Conservation (phyloP, 2,797 vertebrate species). For the Neoniphon sammara region DNA sequence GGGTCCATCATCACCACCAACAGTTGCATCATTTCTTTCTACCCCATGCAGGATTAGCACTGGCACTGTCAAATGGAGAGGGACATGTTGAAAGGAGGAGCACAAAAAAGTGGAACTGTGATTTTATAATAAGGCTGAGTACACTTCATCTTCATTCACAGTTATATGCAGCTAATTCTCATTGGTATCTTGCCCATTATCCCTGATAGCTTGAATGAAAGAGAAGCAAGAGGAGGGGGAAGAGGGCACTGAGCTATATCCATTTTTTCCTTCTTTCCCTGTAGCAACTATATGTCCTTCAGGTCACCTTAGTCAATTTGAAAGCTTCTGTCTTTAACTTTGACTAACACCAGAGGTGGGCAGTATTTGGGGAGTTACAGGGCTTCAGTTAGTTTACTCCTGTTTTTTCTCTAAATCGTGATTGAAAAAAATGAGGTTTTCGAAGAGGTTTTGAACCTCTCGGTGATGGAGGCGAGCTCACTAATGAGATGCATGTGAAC, state of each 20-base stretch:
- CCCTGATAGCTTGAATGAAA: constrained; percentile 9
- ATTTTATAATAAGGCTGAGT: not conserved
- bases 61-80: not conserved
- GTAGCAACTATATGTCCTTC: constrained; percentile 47
- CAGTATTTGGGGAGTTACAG: constrained; percentile 67
- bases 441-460: constrained; percentile 33
- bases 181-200: constrained; percentile 30
- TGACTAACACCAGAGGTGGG: constrained; percentile 44
- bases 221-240: constrained; percentile 23
- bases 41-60: not conserved
- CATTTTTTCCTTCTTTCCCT: constrained; percentile 39
- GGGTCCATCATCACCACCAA: no score
- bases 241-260: not conserved
- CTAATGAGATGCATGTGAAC: constrained; percentile 53
- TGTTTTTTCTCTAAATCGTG: constrained; percentile 57
- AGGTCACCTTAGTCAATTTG: constrained; percentile 59
- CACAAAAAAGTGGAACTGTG: not conserved
- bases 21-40: no score
- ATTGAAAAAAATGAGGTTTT: constrained; percentile 50
- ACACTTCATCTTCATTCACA: not conserved
- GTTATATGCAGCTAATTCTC: constrained; percentile 4
- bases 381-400: constrained; percentile 55
- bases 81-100: not conserved
- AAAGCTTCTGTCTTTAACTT: constrained; percentile 58
- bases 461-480: constrained; percentile 40